These are phyloP conservation scores for Heliconius melpomene DNA, from an alignment of 1,140 invertebrate genomes.

Conservation along the genomic window DNA sequence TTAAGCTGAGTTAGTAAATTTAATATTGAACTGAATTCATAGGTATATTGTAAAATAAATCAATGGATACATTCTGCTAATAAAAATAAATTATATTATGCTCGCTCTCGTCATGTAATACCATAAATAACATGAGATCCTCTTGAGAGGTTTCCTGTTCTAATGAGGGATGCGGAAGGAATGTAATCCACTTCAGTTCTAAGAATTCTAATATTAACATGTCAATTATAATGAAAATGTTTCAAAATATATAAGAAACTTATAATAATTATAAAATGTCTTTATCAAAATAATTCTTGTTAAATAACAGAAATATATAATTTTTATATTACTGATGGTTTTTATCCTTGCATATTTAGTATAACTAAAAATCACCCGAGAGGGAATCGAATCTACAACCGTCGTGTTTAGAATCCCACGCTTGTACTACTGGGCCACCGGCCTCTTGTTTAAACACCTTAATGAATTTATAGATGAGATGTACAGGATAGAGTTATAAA, in stretches of 20 bases:
- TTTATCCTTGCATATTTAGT: too few relatives aligned
- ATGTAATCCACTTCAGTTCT: slow-evolving; percentile 3
- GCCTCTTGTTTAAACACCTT: too few relatives aligned
- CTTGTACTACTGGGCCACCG: too few relatives aligned
- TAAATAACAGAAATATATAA: background rate
- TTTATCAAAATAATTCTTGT: background rate
- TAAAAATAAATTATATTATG: slow-evolving; percentile 15
- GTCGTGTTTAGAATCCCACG: too few relatives aligned
- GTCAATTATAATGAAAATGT: background rate
- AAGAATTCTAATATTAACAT: slow-evolving; percentile 4
- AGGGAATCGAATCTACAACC: too few relatives aligned
- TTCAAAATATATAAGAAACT: background rate
- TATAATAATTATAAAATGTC: background rate
- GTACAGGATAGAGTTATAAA: too few relatives aligned
- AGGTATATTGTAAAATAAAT: background rate
- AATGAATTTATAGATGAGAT: too few relatives aligned
- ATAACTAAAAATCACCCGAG: too few relatives aligned
- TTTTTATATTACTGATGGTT: too few relatives aligned
- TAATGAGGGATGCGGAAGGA: slow-evolving; percentile 12
- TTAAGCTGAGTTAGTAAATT: too few relatives aligned
- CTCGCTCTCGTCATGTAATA: slow-evolving; percentile 1
- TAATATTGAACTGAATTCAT: too few relatives aligned
- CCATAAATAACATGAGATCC: slow-evolving; percentile 12
- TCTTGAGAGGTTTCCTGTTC: slow-evolving; percentile 20
- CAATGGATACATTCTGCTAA: slow-evolving; percentile 9